A percentile compares a stretch with the other conserved stretches of the same genome.
Conservation (phyloP, 1,140 invertebrate genomes). For the Eriocheir sinensis region DNA sequence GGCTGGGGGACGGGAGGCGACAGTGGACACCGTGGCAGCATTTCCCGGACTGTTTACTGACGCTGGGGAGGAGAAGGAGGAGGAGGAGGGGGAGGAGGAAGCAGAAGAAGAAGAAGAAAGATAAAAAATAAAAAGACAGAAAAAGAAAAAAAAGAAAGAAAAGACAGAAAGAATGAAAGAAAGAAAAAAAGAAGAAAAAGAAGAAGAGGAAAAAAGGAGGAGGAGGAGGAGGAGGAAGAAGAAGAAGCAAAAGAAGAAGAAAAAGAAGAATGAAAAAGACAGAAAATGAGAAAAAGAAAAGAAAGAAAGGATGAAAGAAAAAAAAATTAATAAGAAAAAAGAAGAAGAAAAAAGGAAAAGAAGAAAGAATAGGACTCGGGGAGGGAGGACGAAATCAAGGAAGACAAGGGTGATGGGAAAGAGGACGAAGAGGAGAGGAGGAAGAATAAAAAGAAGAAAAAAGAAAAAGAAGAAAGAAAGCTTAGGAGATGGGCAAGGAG, state of each 20-base stretch:
- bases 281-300: not conserved
- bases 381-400: not conserved
- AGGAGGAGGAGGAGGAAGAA: not conserved
- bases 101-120: not conserved
- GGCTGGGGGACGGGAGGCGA: not conserved
- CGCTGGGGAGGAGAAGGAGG: not conserved
- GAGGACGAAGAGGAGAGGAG: not conserved
- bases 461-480: not conserved
- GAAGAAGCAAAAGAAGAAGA: not conserved
- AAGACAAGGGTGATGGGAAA: not conserved
- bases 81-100: not conserved
- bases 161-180: too few relatives aligned
- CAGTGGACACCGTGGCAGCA: not conserved
- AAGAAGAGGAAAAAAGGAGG: not conserved
- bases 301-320: not conserved
- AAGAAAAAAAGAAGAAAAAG: not conserved
- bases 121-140: not conserved
- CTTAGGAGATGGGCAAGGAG: not conserved
- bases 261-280: not conserved
- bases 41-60: constrained; percentile 2
- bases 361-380: not conserved
- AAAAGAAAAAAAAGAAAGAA: not conserved
- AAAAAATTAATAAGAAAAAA: too few relatives aligned
- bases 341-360: not conserved
- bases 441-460: too few relatives aligned